Conservation (phyloP, 2,113 vertebrate species). For the Climacteris rufus region DNA sequence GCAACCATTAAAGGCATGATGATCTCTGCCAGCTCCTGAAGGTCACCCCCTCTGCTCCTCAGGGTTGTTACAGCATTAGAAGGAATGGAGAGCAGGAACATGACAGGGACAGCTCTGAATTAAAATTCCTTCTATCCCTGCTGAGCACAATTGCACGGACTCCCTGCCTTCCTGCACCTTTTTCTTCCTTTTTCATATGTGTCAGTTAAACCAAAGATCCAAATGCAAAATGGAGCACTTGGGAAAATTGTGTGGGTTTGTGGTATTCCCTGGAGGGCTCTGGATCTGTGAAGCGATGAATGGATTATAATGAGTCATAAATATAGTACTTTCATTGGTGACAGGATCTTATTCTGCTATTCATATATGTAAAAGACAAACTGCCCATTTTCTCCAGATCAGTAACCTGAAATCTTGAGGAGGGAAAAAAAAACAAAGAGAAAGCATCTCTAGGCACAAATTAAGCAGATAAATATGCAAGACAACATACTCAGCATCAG, state of each 20-base stretch:
- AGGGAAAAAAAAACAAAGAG: background rate
- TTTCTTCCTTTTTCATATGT: background rate
- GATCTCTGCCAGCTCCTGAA: background rate
- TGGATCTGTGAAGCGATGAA: conserved; percentile 50
- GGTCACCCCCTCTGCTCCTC: background rate
- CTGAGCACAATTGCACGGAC: background rate
- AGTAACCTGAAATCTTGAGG: conserved; percentile 43
- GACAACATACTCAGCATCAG: background rate
- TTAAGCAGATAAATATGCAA: conserved; percentile 4
- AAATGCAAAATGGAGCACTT: conserved; percentile 24
- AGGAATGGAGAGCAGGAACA: background rate
- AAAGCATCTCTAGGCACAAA: conserved; percentile 15
- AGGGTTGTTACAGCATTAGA: background rate
- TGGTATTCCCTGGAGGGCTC: conserved; percentile 31
- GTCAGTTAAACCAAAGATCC: conserved; percentile 36
- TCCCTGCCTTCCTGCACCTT: background rate
- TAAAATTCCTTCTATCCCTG: background rate
- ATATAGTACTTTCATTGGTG: conserved; percentile 56
- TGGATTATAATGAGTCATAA: conserved; percentile 60
- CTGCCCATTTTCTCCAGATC: conserved; percentile 45
- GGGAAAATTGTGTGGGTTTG: conserved; percentile 46
- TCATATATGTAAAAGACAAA: conserved; percentile 44
- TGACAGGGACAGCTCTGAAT: accelerated
- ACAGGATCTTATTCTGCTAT: conserved; percentile 38
- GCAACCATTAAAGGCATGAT: background rate